Evolutionary conservation across 2,888 invertebrate species (phyloP).

Genomic region (Chrysolina haemoptera): DNA sequence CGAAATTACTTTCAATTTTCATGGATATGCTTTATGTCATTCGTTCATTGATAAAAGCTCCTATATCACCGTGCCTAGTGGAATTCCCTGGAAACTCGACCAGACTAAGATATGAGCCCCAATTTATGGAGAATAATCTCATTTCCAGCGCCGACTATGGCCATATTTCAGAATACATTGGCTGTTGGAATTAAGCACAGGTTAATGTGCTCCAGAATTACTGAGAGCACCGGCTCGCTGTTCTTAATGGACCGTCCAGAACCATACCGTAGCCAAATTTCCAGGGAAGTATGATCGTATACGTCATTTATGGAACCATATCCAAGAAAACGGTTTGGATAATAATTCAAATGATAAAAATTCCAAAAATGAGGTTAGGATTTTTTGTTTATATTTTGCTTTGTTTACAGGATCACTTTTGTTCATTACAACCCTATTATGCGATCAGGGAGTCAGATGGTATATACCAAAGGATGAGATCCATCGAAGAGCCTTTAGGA

Average conservation of each 20-base stretch:
- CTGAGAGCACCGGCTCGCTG: slow-evolving; percentile 1
- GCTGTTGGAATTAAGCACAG: slow-evolving; percentile 9
- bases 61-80: background rate
- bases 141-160: background rate
- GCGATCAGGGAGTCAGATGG: too few relatives aligned
- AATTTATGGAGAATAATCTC: slow-evolving; percentile 6
- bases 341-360: too few relatives aligned
- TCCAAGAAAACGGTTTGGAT: too few relatives aligned
- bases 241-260: slow-evolving; percentile 19
- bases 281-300: background rate
- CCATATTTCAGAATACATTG: slow-evolving; percentile 19
- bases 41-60: background rate
- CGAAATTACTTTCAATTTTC: too few relatives aligned
- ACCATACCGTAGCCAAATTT: slow-evolving; percentile 5
- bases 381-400: too few relatives aligned
- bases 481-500: too few relatives aligned
- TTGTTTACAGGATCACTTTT: too few relatives aligned
- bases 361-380: too few relatives aligned
- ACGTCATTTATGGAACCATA: background rate
- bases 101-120: slow-evolving; percentile 1
- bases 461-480: too few relatives aligned
- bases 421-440: too few relatives aligned
- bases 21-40: background rate
- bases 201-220: slow-evolving; percentile 14
- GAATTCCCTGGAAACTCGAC: background rate